These are phyloP conservation scores for Amphiprion ocellaris DNA, from an alignment of 2,113 vertebrate species.

Conservation along the genomic window DNA sequence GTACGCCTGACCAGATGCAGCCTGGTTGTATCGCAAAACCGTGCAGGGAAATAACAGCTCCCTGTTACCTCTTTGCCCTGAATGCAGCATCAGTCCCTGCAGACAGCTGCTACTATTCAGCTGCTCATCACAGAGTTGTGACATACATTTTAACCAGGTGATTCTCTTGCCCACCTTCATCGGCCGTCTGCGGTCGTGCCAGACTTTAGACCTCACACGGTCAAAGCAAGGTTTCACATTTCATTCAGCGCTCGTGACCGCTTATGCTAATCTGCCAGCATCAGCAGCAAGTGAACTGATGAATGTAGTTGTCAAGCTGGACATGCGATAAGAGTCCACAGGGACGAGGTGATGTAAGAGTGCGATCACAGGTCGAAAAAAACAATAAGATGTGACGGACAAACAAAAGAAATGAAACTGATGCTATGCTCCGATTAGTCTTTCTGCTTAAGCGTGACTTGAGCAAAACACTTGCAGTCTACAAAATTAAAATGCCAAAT, in stretches of 20 bases:
- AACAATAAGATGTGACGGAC: constrained; percentile 5
- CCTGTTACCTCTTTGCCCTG: constrained; percentile 30
- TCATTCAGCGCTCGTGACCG: constrained; percentile 48
- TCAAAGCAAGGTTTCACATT: constrained; percentile 38
- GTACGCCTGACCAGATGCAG: constrained; percentile 19
- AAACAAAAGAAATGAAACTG: constrained; percentile 6
- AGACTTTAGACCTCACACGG: constrained; percentile 22
- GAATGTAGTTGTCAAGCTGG: constrained; percentile 43
- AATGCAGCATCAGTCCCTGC: constrained; percentile 13
- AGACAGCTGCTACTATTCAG: constrained; percentile 27
- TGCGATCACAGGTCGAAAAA: neutral
- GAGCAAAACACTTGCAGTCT: too few species aligned
- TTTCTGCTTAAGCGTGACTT: neutral
- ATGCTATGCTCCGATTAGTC: neutral
- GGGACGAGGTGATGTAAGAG: constrained; percentile 22
- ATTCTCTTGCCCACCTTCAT: constrained; percentile 21
- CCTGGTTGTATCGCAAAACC: constrained; percentile 16
- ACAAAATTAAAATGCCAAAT: too few species aligned
- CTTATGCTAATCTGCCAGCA: constrained; percentile 54
- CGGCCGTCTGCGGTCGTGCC: neutral
- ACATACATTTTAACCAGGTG: constrained; percentile 65
- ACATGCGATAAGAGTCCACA: constrained; percentile 32
- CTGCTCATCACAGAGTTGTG: constrained; percentile 56
- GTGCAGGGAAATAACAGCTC: constrained; percentile 47
- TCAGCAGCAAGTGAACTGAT: constrained; percentile 27